phyloP scores from a whole-genome alignment of 2,888 invertebrate species.

The Eutolmus rufibarbis region DNA sequence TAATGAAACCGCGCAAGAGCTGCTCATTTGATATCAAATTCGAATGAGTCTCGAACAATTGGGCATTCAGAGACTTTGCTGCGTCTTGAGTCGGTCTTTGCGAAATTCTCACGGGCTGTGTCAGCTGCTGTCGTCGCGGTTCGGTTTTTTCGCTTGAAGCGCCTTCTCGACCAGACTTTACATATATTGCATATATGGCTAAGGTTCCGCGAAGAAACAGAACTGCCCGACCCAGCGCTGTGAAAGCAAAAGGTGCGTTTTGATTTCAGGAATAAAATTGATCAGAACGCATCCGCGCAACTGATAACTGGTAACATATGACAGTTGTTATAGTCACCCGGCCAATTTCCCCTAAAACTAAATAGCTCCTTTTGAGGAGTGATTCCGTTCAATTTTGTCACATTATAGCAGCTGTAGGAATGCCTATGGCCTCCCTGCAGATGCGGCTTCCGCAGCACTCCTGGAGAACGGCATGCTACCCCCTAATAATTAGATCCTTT shows the following conservation, averaged over 20 bases:
- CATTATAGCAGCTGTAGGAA: conserved; percentile 15
- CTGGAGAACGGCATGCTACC: background rate
- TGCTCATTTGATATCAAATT: background rate
- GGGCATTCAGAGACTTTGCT: background rate
- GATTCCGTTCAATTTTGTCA: background rate
- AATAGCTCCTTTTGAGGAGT: background rate
- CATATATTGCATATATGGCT: background rate
- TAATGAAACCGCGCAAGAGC: background rate
- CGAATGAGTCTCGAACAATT: conserved; percentile 2
- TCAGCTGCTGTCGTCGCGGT: background rate
- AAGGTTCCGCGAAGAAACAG: background rate
- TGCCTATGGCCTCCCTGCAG: conserved; percentile 13
- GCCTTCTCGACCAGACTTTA: background rate
- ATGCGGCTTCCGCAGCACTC: background rate
- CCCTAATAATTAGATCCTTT: conserved; percentile 23
- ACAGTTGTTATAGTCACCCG: background rate
- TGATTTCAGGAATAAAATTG: background rate
- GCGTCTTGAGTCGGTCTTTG: background rate
- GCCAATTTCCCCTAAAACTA: background rate
- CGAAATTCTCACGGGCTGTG: conserved; percentile 4
- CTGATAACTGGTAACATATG: background rate
- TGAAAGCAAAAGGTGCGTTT: background rate
- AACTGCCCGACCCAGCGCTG: background rate
- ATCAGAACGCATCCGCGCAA: background rate
- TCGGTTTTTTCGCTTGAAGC: background rate